These are phyloP conservation scores for Stegastes partitus DNA, from an alignment of 2,113 vertebrate genomes.

Conservation along the genomic window DNA sequence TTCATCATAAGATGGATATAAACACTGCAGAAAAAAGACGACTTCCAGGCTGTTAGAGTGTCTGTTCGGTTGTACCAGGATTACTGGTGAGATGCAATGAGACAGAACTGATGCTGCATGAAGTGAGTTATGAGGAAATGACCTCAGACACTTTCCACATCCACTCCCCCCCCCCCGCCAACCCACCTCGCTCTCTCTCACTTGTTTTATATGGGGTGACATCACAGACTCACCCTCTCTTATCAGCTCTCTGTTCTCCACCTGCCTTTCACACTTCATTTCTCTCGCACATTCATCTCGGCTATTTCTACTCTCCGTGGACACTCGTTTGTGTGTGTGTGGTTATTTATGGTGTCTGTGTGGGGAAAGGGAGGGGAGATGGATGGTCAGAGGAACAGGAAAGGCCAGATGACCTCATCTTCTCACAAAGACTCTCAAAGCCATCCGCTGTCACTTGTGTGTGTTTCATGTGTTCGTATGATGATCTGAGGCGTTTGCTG, in stretches of 20 bases:
- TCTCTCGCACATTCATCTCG: slow-evolving; percentile 44
- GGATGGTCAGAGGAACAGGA: slow-evolving; percentile 34
- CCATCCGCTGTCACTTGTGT: slow-evolving; percentile 56
- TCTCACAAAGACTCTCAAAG: slow-evolving; percentile 25
- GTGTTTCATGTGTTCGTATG: background rate
- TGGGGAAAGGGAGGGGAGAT: slow-evolving; percentile 30
- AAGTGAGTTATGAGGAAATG: slow-evolving; percentile 66
- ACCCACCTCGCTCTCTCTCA: slow-evolving; percentile 16
- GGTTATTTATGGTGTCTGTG: slow-evolving; percentile 65
- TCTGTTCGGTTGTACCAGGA: background rate
- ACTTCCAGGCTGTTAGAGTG: background rate
- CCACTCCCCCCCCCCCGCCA: too few relatives aligned
- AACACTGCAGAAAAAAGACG: slow-evolving; percentile 5
- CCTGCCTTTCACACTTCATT: slow-evolving; percentile 51
- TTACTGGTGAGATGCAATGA: slow-evolving; percentile 4
- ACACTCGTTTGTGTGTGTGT: slow-evolving; percentile 22
- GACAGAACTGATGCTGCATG: background rate
- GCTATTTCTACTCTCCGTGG: slow-evolving; percentile 31
- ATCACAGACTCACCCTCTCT: slow-evolving; percentile 63
- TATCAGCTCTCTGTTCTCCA: slow-evolving; percentile 64
- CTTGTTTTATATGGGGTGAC: slow-evolving; percentile 61
- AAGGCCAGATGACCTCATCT: slow-evolving; percentile 60
- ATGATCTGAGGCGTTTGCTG: slow-evolving; percentile 20
- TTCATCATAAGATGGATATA: background rate
- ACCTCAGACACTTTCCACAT: slow-evolving; percentile 67